Percentiles rank a stretch among this genome's conserved stretches.
Evolutionary conservation across 2,888 invertebrate species (phyloP).

Genomic region (Bimastos eiseni): DNA sequence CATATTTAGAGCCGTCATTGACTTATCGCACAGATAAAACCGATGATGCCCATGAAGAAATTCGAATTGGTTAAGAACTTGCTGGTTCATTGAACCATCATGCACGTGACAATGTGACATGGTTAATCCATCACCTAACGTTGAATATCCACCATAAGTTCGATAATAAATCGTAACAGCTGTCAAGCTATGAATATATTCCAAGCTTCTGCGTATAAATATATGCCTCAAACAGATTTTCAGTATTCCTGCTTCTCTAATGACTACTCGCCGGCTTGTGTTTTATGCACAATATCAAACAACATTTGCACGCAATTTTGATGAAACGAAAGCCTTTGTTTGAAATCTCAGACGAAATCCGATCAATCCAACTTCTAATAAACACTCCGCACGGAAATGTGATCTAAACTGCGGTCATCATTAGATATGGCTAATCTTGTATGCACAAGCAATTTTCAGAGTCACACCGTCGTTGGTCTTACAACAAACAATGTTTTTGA

Average conservation of each 20-base stretch:
- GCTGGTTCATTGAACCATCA: neutral
- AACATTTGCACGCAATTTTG: neutral
- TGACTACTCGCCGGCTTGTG: neutral
- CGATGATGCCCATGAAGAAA: neutral
- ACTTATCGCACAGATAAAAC: neutral
- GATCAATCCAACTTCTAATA: neutral
- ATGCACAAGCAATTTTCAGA: neutral
- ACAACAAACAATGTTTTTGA: neutral
- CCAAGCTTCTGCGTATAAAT: neutral
- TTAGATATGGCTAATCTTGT: neutral
- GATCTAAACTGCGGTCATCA: neutral
- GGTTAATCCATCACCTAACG: neutral
- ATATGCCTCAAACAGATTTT: neutral
- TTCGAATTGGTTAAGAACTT: neutral
- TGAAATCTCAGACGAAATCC: neutral
- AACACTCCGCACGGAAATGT: neutral
- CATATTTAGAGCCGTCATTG: neutral
- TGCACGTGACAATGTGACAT: neutral
- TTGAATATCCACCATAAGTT: neutral
- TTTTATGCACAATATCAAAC: neutral
- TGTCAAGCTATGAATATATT: neutral
- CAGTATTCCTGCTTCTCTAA: neutral
- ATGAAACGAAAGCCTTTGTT: neutral
- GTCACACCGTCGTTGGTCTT: neutral
- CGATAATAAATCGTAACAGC: neutral